phyloP scores from a whole-genome alignment of 1,140 invertebrate genomes.

The Lepidurus packardi region DNA sequence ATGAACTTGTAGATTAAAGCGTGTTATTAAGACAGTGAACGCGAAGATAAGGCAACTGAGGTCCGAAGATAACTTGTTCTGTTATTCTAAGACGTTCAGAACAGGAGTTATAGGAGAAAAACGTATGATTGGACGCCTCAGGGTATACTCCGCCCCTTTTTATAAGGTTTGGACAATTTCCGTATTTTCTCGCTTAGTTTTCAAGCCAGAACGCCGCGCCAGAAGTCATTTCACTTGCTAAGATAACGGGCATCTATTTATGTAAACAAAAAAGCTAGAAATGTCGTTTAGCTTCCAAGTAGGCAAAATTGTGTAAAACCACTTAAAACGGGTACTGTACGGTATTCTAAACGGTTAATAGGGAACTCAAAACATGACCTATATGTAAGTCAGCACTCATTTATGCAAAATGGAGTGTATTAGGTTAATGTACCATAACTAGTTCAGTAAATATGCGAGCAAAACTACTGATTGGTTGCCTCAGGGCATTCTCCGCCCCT shows the following conservation, averaged over 20 bases:
- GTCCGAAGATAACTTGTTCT: not conserved
- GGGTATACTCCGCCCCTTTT: not conserved
- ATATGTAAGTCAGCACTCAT: too few species aligned
- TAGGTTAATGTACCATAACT: too few species aligned
- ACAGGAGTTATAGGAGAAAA: not conserved
- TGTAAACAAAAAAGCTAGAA: not conserved
- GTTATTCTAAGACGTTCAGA: not conserved
- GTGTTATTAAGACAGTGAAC: not conserved
- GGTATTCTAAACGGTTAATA: too few species aligned
- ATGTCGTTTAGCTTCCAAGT: too few species aligned
- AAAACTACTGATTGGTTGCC: too few species aligned
- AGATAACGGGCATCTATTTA: not conserved
- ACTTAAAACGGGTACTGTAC: too few species aligned
- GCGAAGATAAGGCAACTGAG: not conserved
- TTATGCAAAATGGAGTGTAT: too few species aligned
- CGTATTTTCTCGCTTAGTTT: constrained; percentile 4
- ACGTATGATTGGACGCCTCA: not conserved
- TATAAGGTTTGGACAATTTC: not conserved
- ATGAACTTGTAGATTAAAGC: not conserved
- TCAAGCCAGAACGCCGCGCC: not conserved
- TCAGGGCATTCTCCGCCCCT: too few species aligned
- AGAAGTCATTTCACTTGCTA: not conserved
- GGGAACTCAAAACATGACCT: too few species aligned
- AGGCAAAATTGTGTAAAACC: too few species aligned
- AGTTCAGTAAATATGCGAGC: too few species aligned